Base-by-base conservation (phyloP, 92 coral and sea anemone species). In the Phenganax marumi region DNA sequence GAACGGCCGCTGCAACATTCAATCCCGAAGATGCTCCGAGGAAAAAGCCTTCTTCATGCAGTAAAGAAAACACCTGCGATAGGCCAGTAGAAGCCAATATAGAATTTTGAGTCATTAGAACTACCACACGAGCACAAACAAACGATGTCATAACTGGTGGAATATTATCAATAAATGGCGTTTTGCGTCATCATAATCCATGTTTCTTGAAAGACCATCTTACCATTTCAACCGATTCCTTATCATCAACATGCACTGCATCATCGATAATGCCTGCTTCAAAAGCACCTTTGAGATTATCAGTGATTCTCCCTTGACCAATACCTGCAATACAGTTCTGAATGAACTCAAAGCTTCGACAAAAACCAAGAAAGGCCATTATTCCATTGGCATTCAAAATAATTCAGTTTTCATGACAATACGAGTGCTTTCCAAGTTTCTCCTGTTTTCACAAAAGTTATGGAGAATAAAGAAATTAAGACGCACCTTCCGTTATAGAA, bases 251-350 rank as follows among this genome's bases (percentile, higher is more conserved):
- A 82, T 90, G 92, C 52, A 94, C 90, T 11, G 97, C 97, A 84
- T 94, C 97, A 79, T 94, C 98, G 12, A 94, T 87, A 48, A 66
- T 66, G 0, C 72, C 72, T 66, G 26, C 49, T 66, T 66, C 72
- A 26, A 93, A 97, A 55, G 97, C 92, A 13, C 95, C 98, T 68
- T 89, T 88, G 56, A 94, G 83, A 78, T 94, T 94, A 43, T 86
- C 90, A 11, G 98, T 94, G 23, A 94, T 92, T 43, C 98, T 85
- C 10, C 98, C 98, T 80, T 94, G 98, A 12, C 98, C 98, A 72
- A 94, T 94, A n/a, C 98, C 98, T 94, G 81, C 47, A 39, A 33
- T 33, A 33, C 43, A 33, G 43, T 33, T 33, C 43, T 33, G 43
- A 33, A 33, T 33, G 43, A 33, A 0, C 43, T 33, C 43, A 33